Percentiles rank a stretch among this genome's conserved stretches.
These are phyloP conservation scores for Mus spretus DNA, from an alignment of 2,797 vertebrate genomes.

Conservation along the genomic window DNA sequence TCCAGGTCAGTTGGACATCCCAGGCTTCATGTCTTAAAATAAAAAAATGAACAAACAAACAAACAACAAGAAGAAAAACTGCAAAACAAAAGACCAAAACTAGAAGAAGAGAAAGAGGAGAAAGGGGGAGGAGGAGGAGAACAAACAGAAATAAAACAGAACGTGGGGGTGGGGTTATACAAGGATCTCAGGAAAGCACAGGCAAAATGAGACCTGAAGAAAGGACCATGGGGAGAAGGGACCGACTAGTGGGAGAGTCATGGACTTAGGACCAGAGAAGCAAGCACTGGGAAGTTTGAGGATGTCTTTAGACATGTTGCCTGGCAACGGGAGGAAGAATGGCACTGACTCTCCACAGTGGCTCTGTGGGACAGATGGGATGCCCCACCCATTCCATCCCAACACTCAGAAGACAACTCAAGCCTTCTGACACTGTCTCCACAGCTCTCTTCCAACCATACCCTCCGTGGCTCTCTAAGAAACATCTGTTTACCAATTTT, in stretches of 20 bases:
- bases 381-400: background rate
- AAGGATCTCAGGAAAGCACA: background rate
- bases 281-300: background rate
- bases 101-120: background rate
- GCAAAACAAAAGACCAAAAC: background rate
- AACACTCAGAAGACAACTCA: background rate
- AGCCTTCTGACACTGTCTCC: background rate
- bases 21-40: background rate
- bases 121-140: background rate
- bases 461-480: rapidly evolving
- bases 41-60: background rate
- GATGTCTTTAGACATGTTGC: background rate
- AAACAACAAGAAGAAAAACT: background rate
- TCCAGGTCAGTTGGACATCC: background rate
- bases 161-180: background rate
- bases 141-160: background rate
- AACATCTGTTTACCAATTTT: background rate
- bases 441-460: background rate
- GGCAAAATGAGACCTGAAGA: background rate
- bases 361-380: background rate
- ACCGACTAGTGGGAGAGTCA: background rate
- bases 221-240: background rate
- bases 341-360: background rate
- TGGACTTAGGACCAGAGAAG: background rate
- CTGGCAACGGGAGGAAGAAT: background rate